Conservation (phyloP, 1,140 invertebrate genomes). For the Hyposmocoma kahamanoa region DNA sequence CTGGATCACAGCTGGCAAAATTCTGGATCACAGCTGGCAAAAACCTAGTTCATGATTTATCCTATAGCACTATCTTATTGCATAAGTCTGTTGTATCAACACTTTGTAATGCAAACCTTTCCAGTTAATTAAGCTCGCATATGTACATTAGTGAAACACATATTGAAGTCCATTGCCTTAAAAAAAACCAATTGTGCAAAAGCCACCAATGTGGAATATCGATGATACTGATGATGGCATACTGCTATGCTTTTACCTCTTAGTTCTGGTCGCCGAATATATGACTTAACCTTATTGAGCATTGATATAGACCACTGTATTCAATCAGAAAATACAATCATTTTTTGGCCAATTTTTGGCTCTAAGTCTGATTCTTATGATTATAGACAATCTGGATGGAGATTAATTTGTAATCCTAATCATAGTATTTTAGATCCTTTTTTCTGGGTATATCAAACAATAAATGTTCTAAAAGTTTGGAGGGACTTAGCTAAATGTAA, state of each 20-base stretch:
- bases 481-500: neutral
- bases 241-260: conserved; percentile 14
- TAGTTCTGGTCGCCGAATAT: conserved; percentile 19
- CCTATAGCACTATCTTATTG: conserved; percentile 30
- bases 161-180: conserved; percentile 18
- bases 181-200: conserved; percentile 2
- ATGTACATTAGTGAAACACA: conserved; percentile 15
- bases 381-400: conserved; percentile 18
- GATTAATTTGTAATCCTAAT: neutral
- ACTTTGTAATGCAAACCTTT: conserved; percentile 14
- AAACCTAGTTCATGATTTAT: conserved; percentile 12
- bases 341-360: conserved; percentile 19
- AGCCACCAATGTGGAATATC: conserved; percentile 18
- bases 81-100: conserved; percentile 37
- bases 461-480: neutral
- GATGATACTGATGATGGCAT: conserved; percentile 9
- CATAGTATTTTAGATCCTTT: neutral
- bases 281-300: conserved; percentile 18
- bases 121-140: conserved; percentile 12
- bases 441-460: neutral
- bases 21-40: conserved; percentile 24
- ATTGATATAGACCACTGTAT: neutral
- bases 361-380: conserved; percentile 18
- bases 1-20: conserved; percentile 20
- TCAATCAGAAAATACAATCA: conserved; percentile 10